Conservation (phyloP, 2,888 invertebrate species). For the Dolomedes plantarius region DNA sequence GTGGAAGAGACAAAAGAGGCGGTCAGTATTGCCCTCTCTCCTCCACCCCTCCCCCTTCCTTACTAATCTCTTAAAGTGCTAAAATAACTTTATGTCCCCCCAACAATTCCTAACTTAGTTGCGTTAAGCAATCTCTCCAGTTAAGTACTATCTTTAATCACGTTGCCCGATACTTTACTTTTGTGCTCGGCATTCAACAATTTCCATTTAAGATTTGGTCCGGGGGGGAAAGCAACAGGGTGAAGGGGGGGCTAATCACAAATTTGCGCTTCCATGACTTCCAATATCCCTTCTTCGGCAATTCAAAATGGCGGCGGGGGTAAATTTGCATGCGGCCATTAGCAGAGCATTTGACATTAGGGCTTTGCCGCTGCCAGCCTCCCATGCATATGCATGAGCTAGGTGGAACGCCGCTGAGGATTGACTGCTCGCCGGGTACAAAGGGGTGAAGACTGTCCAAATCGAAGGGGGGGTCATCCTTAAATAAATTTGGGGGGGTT, state of each 20-base stretch:
- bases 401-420: slow-evolving; percentile 15
- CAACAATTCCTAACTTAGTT: slow-evolving; percentile 63
- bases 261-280: slow-evolving; percentile 67
- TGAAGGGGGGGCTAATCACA: slow-evolving; percentile 50
- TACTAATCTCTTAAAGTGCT: slow-evolving; percentile 70
- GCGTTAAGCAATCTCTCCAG: slow-evolving; percentile 64
- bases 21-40: slow-evolving; percentile 15
- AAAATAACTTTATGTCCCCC: slow-evolving; percentile 66
- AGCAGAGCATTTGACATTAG: slow-evolving; percentile 64
- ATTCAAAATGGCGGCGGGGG: slow-evolving; percentile 29
- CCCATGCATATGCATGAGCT: slow-evolving; percentile 48
- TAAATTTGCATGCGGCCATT: slow-evolving; percentile 64
- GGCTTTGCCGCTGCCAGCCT: slow-evolving; percentile 32
- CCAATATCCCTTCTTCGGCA: slow-evolving; percentile 61
- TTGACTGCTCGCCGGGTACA: slow-evolving; percentile 52
- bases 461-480: slow-evolving; percentile 8
- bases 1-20: slow-evolving; percentile 38
- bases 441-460: slow-evolving; percentile 53
- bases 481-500: neutral
- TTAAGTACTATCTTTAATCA: slow-evolving; percentile 66
- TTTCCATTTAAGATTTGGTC: slow-evolving; percentile 61
- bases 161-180: slow-evolving; percentile 66
- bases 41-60: neutral
- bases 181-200: slow-evolving; percentile 62
- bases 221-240: neutral